Evolutionary conservation across 2,797 vertebrate genomes (phyloP).

Genomic region (Gorsachius magnificus): DNA sequence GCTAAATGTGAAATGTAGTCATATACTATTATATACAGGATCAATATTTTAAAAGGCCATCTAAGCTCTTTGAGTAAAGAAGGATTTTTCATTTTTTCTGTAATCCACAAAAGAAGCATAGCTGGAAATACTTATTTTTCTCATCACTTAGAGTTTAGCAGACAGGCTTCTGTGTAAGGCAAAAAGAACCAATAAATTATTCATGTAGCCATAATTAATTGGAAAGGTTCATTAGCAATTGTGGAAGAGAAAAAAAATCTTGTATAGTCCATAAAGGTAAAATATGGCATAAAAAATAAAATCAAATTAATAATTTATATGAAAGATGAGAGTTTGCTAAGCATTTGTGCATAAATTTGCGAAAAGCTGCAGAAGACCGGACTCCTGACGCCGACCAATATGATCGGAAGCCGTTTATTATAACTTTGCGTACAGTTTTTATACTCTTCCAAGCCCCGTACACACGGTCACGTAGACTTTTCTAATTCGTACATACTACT

Average conservation of each 20-base stretch:
- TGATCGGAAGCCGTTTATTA: too few relatives aligned
- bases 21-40: neutral
- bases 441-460: too few relatives aligned
- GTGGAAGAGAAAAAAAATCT: neutral
- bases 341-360: neutral
- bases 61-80: neutral
- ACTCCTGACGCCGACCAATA: too few relatives aligned
- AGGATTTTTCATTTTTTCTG: neutral
- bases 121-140: neutral
- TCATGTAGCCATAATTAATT: neutral
- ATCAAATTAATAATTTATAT: neutral
- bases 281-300: neutral
- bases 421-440: too few relatives aligned
- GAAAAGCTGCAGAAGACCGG: neutral
- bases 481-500: too few relatives aligned
- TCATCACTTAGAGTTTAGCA: neutral
- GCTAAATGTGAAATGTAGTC: neutral
- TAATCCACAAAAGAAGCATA: neutral
- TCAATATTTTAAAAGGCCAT: conserved; percentile 41
- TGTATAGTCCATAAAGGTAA: neutral
- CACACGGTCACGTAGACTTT: too few relatives aligned
- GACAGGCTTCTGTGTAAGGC: neutral
- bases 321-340: neutral
- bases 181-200: neutral
- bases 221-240: neutral